Evolutionary conservation across 2,113 vertebrate genomes (phyloP).

Genomic region (Pterophyllum scalare): DNA sequence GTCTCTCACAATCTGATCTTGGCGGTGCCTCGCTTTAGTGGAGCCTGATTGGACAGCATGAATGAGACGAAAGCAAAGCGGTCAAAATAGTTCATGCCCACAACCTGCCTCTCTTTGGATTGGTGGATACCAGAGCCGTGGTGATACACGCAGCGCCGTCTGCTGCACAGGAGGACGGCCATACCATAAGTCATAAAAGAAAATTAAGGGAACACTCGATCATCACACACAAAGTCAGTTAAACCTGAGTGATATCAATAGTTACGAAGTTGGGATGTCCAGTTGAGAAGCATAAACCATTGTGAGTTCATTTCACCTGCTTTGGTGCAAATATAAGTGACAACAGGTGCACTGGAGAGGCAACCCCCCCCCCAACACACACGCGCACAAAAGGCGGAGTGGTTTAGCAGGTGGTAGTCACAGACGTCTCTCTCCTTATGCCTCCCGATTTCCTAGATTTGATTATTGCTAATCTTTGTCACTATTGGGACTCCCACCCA

Average conservation of each 20-base stretch:
- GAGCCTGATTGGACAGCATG: slow-evolving; percentile 72
- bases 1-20: slow-evolving; percentile 83
- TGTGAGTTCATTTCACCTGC: not conserved
- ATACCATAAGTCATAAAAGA: not conserved
- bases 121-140: not conserved
- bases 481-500: not conserved
- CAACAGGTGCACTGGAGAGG: not conserved
- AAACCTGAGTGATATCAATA: not conserved
- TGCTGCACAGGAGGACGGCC: slow-evolving; percentile 37
- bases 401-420: too few species aligned
- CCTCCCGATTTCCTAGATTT: too few species aligned
- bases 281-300: not conserved
- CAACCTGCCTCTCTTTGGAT: not conserved
- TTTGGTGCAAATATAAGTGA: not conserved
- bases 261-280: too few species aligned
- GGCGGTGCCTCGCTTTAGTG: slow-evolving; percentile 79
- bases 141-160: slow-evolving; percentile 16
- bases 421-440: too few species aligned
- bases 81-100: slow-evolving; percentile 49
- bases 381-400: not conserved
- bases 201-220: not conserved
- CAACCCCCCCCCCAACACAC: too few species aligned
- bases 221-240: not conserved
- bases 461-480: not conserved
- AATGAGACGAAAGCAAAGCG: slow-evolving; percentile 56